Conservation (phyloP, 2,888 invertebrate species). For the Gibbula magus region DNA sequence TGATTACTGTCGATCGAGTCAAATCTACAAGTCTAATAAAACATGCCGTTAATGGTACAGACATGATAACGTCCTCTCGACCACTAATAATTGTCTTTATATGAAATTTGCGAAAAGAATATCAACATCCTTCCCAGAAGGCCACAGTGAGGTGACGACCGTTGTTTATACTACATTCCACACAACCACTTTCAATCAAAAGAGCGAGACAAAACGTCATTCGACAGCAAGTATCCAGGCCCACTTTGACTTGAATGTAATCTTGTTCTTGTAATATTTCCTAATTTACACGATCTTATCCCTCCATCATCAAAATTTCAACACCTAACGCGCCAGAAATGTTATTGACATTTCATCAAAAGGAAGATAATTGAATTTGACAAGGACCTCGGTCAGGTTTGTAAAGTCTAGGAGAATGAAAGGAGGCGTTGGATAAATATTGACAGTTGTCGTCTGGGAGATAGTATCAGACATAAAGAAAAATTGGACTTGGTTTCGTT, state of each 20-base stretch:
- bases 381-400: neutral
- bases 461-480: neutral
- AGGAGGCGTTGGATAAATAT: conserved; percentile 4
- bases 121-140: no score
- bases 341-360: conserved; percentile 20
- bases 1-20: no score
- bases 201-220: conserved; percentile 4
- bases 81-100: no score
- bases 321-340: neutral
- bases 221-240: neutral
- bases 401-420: conserved; percentile 19
- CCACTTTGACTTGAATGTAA: neutral
- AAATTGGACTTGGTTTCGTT: no score
- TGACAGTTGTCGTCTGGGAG: conserved; percentile 16
- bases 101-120: no score
- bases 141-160: neutral
- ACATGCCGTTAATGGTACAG: no score
- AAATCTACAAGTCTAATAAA: no score
- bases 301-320: conserved; percentile 1
- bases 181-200: neutral
- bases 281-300: conserved; percentile 14
- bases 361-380: neutral
- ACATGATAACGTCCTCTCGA: no score
- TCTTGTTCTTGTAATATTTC: neutral
- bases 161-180: conserved; percentile 4